Evolutionary conservation across 2,113 vertebrate genomes (phyloP).

Genomic region (Rhinopomastus cyanomelas): DNA sequence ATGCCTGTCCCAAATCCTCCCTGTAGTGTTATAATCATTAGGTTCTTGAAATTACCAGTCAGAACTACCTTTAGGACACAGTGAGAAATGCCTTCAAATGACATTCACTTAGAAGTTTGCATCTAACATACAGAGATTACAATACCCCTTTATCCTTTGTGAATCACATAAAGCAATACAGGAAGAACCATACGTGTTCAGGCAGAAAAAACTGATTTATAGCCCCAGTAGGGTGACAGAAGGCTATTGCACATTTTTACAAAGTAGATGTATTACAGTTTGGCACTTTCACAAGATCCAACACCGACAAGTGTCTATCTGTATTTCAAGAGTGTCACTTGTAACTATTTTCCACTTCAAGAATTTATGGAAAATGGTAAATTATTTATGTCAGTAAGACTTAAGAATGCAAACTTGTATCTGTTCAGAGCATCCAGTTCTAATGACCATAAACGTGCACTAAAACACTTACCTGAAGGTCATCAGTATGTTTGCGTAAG

Average conservation of each 20-base stretch:
- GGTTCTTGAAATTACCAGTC: neutral
- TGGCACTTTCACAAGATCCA: neutral
- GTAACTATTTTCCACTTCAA: neutral
- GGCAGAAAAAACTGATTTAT: neutral
- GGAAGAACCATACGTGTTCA: neutral
- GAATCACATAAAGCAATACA: neutral
- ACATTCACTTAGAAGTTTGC: neutral
- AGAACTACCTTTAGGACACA: neutral
- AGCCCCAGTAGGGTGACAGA: neutral
- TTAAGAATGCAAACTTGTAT: neutral
- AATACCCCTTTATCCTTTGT: neutral
- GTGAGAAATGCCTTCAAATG: neutral
- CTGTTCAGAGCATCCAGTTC: neutral
- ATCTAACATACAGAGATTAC: neutral
- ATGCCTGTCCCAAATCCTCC: neutral
- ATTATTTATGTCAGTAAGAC: neutral
- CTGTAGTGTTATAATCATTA: neutral
- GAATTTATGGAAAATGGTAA: neutral
- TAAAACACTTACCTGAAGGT: conserved; percentile 81
- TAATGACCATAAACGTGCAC: neutral
- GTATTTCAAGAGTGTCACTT: neutral
- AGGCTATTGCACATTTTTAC: neutral
- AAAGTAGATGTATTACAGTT: too few species aligned
- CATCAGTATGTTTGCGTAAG: conserved; percentile 75
- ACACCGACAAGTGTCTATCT: neutral